Percentiles rank a stretch among this genome's conserved stretches.
phyloP scores from a whole-genome alignment of 92 coral and sea anemone genomes.

The Epizoanthus fatuus region DNA sequence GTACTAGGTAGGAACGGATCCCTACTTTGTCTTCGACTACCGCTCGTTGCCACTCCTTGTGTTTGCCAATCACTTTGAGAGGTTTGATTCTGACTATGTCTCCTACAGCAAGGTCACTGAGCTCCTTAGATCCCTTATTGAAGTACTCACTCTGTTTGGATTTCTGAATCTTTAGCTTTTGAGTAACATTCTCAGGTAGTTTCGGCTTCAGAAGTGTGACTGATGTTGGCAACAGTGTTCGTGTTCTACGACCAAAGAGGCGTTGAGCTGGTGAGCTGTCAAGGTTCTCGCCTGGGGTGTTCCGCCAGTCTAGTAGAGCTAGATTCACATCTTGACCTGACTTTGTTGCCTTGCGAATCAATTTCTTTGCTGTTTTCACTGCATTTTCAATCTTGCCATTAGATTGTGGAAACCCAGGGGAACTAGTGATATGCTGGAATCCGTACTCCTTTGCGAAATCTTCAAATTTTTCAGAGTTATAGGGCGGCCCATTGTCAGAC shows the following conservation, averaged over 20 bases:
- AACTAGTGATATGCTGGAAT: too few relatives aligned
- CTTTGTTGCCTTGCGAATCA: slow-evolving; percentile 35
- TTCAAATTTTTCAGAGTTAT: too few relatives aligned
- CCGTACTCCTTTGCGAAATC: too few relatives aligned
- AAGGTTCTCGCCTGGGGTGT: slow-evolving; percentile 37
- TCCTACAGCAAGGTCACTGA: slow-evolving; percentile 27
- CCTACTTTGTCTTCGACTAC: slow-evolving; percentile 44
- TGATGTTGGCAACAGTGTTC: slow-evolving; percentile 27
- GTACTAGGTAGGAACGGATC: slow-evolving; percentile 45
- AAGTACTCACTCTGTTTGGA: slow-evolving; percentile 29
- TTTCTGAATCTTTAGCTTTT: slow-evolving; percentile 25
- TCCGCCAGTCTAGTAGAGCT: slow-evolving; percentile 46
- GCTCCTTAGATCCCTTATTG: slow-evolving; percentile 32
- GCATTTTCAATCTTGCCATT: slow-evolving; percentile 4
- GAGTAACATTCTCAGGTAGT: neutral
- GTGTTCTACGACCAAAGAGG: slow-evolving; percentile 25
- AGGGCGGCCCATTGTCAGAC: too few relatives aligned
- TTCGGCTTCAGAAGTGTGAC: slow-evolving; percentile 24
- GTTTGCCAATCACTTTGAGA: neutral
- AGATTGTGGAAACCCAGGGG: neutral
- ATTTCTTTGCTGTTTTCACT: slow-evolving; percentile 25
- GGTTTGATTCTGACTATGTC: slow-evolving; percentile 52
- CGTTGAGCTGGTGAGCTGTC: slow-evolving; percentile 35
- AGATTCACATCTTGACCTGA: slow-evolving; percentile 33
- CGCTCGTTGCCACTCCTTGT: slow-evolving; percentile 41